Base-by-base conservation (phyloP, 2,888 invertebrate species). In the Argyresthia albistria region DNA sequence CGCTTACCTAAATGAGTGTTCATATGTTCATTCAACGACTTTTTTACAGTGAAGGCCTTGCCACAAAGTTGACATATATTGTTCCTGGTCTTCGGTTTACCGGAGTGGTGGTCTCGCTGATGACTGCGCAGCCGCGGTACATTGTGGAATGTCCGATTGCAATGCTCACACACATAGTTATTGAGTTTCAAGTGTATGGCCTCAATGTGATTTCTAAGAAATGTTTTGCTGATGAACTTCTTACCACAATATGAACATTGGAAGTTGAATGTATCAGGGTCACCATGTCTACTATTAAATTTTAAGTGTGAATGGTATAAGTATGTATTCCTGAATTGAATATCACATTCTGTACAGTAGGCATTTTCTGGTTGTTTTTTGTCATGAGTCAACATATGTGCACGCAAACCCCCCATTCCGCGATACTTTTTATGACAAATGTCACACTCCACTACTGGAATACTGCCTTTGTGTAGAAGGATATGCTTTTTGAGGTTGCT, bases 1-100 rank as follows among this genome's bases (percentile, higher is more conserved):
- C 88, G 86, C 65, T 89, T 88, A 50, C 89, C 89, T 42, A 80
- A 73, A 66, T 93, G 92, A 10, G 84, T 78, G 12, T 47, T 47
- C 4, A n/a, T 47, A 25, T 47, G 47, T n/a, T 47, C 4, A n/a
- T 47, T 35, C 7, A 47, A 12, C n/a, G 47, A 35, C 45, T 45
- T 45, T 8, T 10, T 8, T 8, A 45, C 15, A 14, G 14, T 7
- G 16, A 45, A 14, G 6, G 43, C 46, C 12, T 47, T 47, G 8
- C 11, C 46, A 35, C 46, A 47, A 12, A 47, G 10, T 1, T 35
- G n/a, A n/a, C 46, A 47, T 35, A 47, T 16, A 9, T 45, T 16
- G 3, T 12, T 47, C n/a, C 25, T 47, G 7, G 8, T 25, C 35
- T 12, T 47, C 35, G 35, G 35, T 25, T 12, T 47, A 2, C 12